Conservation (phyloP, 2,888 invertebrate genomes). For the Stramonita haemastoma region DNA sequence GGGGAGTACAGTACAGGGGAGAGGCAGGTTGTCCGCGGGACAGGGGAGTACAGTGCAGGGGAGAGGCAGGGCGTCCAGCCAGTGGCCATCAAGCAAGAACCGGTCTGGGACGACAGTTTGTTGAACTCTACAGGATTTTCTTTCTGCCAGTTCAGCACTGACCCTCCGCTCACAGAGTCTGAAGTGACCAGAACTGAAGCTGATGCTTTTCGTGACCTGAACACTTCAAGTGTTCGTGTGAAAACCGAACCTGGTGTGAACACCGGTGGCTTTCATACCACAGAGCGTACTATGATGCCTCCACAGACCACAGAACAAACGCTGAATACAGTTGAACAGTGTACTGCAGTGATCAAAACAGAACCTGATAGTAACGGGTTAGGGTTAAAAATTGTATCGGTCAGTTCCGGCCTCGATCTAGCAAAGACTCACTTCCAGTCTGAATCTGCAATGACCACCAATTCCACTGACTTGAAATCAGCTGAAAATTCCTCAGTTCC, state of each 20-base stretch:
- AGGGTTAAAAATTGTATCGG: neutral
- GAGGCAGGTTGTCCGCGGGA: no score
- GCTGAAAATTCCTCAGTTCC: neutral
- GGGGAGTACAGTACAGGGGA: no score
- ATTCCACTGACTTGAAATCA: no score
- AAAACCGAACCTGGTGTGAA: neutral
- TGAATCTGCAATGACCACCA: neutral
- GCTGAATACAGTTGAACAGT: neutral
- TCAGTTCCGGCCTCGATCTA: neutral
- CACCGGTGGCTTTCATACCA: neutral
- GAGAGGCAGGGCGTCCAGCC: neutral
- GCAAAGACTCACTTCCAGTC: neutral
- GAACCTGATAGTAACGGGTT: neutral
- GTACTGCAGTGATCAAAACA: neutral
- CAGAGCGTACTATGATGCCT: neutral
- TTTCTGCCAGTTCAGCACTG: neutral
- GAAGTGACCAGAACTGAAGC: neutral
- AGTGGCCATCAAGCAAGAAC: neutral
- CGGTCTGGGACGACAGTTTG: neutral
- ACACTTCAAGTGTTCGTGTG: neutral
- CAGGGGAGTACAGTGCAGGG: neutral
- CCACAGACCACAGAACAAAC: no score
- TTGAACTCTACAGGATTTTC: neutral
- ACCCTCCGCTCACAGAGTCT: neutral
- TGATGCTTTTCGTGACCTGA: neutral